Evolutionary conservation across 2,888 invertebrate species (phyloP).

Genomic region (Rhingia rostrata): DNA sequence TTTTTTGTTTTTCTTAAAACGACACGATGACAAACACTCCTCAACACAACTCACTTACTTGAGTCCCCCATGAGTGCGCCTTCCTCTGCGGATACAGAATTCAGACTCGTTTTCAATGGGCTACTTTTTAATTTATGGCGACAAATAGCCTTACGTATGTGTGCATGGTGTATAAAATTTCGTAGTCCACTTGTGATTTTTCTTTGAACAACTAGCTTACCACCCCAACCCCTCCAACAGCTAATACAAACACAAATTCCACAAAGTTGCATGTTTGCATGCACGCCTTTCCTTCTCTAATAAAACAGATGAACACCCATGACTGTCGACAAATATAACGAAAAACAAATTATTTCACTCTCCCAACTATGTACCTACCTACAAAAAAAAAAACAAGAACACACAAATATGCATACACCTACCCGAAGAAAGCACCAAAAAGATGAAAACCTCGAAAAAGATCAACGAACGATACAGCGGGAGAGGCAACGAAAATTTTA

Average conservation of each 20-base stretch:
- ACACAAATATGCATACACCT: conserved; percentile 7
- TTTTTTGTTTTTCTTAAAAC: neutral
- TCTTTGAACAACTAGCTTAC: conserved; percentile 3
- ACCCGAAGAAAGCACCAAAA: conserved; percentile 30
- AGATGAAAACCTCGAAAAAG: conserved; percentile 44
- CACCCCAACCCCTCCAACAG: neutral
- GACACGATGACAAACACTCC: conserved; percentile 10
- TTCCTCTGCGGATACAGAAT: conserved; percentile 27
- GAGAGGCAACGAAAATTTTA: conserved; percentile 72
- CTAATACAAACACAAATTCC: conserved; percentile 18
- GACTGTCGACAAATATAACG: neutral
- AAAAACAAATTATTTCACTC: conserved; percentile 27
- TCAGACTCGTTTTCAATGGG: conserved; percentile 65
- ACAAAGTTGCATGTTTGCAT: conserved; percentile 45
- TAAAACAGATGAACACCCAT: conserved; percentile 20
- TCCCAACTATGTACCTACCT: conserved; percentile 18
- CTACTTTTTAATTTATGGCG: conserved; percentile 40
- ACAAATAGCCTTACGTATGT: conserved; percentile 28
- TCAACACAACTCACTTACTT: conserved; percentile 5
- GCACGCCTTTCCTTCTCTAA: neutral
- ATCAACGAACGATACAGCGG: conserved; percentile 67
- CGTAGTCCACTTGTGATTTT: conserved; percentile 53
- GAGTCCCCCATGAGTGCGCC: neutral
- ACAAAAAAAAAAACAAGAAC: conserved; percentile 14
- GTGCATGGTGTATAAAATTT: conserved; percentile 1